Conservation (phyloP, 2,797 vertebrate genomes). For the Eremophila alpestris region DNA sequence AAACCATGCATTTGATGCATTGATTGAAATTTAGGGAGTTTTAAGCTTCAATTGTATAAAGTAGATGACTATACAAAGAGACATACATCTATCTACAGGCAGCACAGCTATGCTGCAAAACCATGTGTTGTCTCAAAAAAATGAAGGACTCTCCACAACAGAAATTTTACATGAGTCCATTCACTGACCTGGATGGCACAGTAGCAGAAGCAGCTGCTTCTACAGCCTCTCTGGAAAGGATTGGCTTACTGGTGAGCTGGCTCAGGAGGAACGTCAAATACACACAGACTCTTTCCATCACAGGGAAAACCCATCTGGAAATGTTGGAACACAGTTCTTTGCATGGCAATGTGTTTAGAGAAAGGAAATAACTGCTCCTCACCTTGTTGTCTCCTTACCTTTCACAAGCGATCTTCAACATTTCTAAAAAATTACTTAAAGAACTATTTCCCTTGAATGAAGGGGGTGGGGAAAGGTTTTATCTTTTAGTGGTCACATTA, state of each 20-base stretch:
- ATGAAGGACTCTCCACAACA: not conserved
- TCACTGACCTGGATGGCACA: not conserved
- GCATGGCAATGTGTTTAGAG: not conserved
- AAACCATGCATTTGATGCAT: not conserved
- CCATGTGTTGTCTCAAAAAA: not conserved
- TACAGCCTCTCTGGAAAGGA: not conserved
- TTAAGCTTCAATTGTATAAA: not conserved
- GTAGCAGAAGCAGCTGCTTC: not conserved
- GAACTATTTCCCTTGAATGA: not conserved
- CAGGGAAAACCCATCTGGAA: not conserved
- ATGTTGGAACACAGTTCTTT: not conserved
- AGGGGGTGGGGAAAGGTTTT: not conserved
- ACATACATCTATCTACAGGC: not conserved
- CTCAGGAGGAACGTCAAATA: not conserved
- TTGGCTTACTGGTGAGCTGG: not conserved
- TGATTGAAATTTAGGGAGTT: not conserved
- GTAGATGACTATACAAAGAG: not conserved
- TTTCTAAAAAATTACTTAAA: not conserved
- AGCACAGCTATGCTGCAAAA: not conserved
- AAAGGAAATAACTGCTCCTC: not conserved
- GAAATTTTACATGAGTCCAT: not conserved
- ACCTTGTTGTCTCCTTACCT: not conserved
- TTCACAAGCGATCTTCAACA: not conserved
- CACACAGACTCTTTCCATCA: not conserved
- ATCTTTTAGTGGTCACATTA: not conserved